These are phyloP conservation scores for Caiman crocodilus DNA, from an alignment of 2,797 vertebrate species.

Conservation along the genomic window DNA sequence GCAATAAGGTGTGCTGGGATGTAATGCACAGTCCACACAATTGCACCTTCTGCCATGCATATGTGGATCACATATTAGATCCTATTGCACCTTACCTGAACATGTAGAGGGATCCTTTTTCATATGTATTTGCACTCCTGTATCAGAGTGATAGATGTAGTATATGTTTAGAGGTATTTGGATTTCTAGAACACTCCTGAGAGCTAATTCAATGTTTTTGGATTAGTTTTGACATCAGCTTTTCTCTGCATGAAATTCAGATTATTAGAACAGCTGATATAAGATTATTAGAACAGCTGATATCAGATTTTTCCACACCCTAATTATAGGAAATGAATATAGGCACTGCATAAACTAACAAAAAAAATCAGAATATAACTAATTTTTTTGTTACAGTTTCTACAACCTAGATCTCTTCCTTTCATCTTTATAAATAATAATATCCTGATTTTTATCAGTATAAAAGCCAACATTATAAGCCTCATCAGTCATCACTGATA, in stretches of 20 bases:
- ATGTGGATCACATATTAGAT: too few relatives aligned
- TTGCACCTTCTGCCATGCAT: too few relatives aligned
- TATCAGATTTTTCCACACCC: not conserved
- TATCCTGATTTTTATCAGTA: not conserved
- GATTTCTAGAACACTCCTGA: not conserved
- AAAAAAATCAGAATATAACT: constrained; percentile 20
- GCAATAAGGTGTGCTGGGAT: too few relatives aligned
- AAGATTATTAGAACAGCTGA: not conserved
- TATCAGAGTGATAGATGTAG: not conserved
- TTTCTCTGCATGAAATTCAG: not conserved
- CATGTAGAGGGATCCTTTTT: too few relatives aligned
- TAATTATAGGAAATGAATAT: not conserved
- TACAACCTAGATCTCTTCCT: not conserved
- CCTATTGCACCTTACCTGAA: too few relatives aligned
- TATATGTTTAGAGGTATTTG: not conserved
- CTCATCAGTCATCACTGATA: not conserved
- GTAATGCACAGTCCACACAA: too few relatives aligned
- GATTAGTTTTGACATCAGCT: not conserved
- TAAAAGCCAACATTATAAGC: not conserved
- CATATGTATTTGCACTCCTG: too few relatives aligned
- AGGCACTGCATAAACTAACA: constrained; percentile 32
- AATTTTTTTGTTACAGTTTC: constrained; percentile 10
- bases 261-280: not conserved
- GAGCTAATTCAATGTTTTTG: too few relatives aligned
- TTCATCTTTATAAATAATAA: not conserved